These are phyloP conservation scores for Rhagonycha lutea DNA, from an alignment of 2,888 invertebrate genomes.

Conservation along the genomic window DNA sequence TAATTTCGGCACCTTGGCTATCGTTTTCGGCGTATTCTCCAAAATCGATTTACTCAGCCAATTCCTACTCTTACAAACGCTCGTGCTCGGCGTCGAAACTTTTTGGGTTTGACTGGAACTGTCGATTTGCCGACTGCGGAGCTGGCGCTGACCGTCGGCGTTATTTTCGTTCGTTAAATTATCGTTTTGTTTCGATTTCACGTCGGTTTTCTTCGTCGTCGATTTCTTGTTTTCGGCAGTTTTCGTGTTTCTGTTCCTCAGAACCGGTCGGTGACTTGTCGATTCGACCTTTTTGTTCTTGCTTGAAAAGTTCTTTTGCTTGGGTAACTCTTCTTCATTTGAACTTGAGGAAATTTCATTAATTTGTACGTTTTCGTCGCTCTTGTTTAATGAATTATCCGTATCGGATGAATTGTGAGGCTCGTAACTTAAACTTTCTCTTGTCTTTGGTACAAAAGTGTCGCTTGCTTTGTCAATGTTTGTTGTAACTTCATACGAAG, in stretches of 20 bases:
- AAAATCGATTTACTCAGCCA: not conserved
- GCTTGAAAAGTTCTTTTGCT: not conserved
- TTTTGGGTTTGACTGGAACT: not conserved
- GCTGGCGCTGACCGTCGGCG: not conserved
- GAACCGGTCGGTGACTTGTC: conserved; percentile 2
- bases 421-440: conserved; percentile 49
- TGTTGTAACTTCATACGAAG: conserved; percentile 9
- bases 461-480: conserved; percentile 27
- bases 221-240: not conserved
- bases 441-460: conserved; percentile 40
- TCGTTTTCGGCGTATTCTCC: not conserved
- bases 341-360: conserved; percentile 71
- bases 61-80: not conserved
- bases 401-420: conserved; percentile 46
- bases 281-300: not conserved
- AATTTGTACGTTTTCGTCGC: conserved; percentile 60
- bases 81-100: not conserved
- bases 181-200: not conserved
- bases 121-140: not conserved
- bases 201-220: not conserved
- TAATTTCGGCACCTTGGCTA: not conserved
- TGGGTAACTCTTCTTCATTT: conserved; percentile 53
- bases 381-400: conserved; percentile 39
- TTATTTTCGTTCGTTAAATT: not conserved
- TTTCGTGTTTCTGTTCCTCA: conserved; percentile 7